Base-by-base conservation (phyloP, 2,113 vertebrate genomes). In the Crotalus viridis region DNA sequence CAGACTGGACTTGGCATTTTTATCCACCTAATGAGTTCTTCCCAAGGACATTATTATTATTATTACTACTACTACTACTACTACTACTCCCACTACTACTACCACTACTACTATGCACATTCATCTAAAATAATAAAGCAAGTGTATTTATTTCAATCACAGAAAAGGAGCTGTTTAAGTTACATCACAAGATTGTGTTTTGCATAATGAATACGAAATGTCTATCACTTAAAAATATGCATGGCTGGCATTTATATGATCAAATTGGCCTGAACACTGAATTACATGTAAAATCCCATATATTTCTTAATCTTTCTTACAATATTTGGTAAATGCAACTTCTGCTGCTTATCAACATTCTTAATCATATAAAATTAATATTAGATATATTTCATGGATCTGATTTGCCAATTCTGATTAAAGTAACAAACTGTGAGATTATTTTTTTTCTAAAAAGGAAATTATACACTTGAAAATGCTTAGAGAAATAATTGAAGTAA, bases 401-500 rank as follows among this genome's bases (percentile, higher is more conserved):
- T 69, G 13, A 33, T 21, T 57, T 54, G 87, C 87, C 33, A 74
- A n/a, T 55, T 81, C 52, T 92, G 89, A 89, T 85, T 26, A 89
- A 24, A 26, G 87, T 48, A 46, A 89, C 26, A 85, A 89, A 28
- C 24, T 85, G n/a, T 12, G 33, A 17, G 33, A 81, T 39, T 61
- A 10, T 33, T 74, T 21, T 39, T 89, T 92, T 89, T 57, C 59
- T 19, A 9, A 91, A 4, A 59, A 26, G 92, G 59, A 93, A 95
- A 92, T 0, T 39, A 0, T 28, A 28, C 24, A 48, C 54, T 59
- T 21, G 26, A 85, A n/a, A 85, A 28, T 39, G 21, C 64, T 26
- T n/a, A 39, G 22, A 21, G 24, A 59, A 33, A 59, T 90, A 95
- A 96, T 59, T 13, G 92, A 96, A 95, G 54, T 85, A 96, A 96